Base-by-base conservation (phyloP, 2,113 vertebrate species). In the Odontophorus gujanensis region DNA sequence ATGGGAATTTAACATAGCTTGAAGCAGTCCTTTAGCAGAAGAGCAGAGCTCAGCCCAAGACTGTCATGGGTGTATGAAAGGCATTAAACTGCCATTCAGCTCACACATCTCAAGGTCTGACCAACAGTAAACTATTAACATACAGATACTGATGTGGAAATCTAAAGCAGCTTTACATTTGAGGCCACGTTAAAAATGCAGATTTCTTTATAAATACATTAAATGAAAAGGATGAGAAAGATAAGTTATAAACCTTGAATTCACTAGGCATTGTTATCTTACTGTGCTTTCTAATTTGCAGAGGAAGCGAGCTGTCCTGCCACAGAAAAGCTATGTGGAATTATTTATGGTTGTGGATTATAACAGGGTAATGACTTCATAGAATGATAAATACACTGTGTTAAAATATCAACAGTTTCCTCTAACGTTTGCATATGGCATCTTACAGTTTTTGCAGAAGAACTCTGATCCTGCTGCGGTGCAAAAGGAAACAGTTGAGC, bases 321-420 rank as follows among this genome's bases (percentile, higher is more conserved):
- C 98, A 34, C 96, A 97, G 78, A 98, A 97, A 67, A 98, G 97
- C 92, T 99, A 98, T 13, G 96, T 99, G 47, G 98, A 99, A 95
- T 89, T 99, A 92, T 98, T 95, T 18, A 85, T 99, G 80, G 98
- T 99, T 68, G 98, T 98, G 34, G 99, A 99, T 95, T 94, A 99
- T 63, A 89, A 96, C 45, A 98, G 98, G 97, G 98, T 99, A 96
- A 97, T 94, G 89, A 20, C 25, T 51, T 57, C 34, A 36, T 72
- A 51, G 50, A 71, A 6, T 26, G 30, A 19, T 48, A 62, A 36
- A 89, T 15, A 19, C 10, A 34, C 83, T 55, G 75, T 53, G 43
- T 55, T 55, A 26, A 59, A 25, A 7, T 43, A 24, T 6, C 73
- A 18, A 5, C 5, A 63, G 8, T 69, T 43, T 75, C 48, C 68